Percentiles rank a stretch among this genome's conserved stretches.
Evolutionary conservation across 2,888 invertebrate species (phyloP).

Genomic region (Loripinus fragilis): DNA sequence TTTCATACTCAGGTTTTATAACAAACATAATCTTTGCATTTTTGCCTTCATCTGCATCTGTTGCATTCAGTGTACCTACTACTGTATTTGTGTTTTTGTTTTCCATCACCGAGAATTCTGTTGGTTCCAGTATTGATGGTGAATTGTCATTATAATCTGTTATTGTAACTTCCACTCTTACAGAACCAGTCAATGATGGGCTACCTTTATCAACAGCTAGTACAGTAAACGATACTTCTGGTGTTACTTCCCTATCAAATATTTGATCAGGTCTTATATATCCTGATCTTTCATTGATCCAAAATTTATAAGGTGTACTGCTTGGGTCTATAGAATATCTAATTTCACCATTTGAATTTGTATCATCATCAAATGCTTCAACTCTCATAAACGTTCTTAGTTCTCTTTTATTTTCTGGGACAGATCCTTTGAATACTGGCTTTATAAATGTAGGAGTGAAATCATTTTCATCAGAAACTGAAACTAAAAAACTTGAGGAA

Average conservation of each 20-base stretch:
- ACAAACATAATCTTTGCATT: conserved; percentile 87
- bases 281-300: conserved; percentile 92
- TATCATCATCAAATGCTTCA: conserved; percentile 54
- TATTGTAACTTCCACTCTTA: conserved; percentile 90
- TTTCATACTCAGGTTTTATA: conserved; percentile 51
- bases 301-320: conserved; percentile 91
- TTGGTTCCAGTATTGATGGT: conserved; percentile 94
- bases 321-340: conserved; percentile 85
- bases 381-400: conserved; percentile 53
- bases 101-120: conserved; percentile 94
- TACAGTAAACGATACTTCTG: conserved; percentile 95
- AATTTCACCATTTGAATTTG: conserved; percentile 61
- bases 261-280: conserved; percentile 93
- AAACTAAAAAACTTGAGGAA: conserved; percentile 55
- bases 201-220: conserved; percentile 90
- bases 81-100: conserved; percentile 94
- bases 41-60: conserved; percentile 94
- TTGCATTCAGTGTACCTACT: conserved; percentile 94
- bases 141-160: conserved; percentile 97
- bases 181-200: conserved; percentile 90
- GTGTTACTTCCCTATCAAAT: conserved; percentile 93
- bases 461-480: conserved; percentile 93
- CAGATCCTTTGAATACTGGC: conserved; percentile 81
- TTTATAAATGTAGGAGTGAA: conserved; percentile 90
- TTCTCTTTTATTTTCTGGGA: conserved; percentile 52